Evolutionary conservation across 2,113 vertebrate genomes (phyloP).

Genomic region (Tonatia bakeri): DNA sequence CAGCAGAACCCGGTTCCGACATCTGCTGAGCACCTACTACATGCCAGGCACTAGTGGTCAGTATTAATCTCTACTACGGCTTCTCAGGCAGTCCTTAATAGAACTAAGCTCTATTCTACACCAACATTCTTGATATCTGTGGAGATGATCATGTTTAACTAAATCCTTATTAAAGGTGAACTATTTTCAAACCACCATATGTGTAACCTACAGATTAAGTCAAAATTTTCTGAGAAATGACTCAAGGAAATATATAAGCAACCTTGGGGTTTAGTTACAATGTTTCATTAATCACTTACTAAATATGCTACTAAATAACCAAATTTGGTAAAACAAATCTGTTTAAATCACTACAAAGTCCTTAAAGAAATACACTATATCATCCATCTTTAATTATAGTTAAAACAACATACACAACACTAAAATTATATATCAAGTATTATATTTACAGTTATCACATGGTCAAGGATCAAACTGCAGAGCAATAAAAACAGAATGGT

Average conservation of each 20-base stretch:
- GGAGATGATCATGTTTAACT: background rate
- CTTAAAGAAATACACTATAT: background rate
- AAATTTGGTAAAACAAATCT: conserved; percentile 7
- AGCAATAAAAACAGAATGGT: background rate
- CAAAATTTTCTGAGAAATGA: background rate
- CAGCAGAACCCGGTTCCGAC: background rate
- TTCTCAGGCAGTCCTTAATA: background rate
- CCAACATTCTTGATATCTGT: background rate
- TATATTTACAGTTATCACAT: background rate
- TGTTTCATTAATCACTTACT: background rate
- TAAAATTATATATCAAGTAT: background rate
- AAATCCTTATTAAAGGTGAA: background rate
- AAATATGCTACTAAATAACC: background rate
- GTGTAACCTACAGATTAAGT: background rate
- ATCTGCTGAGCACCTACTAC: background rate
- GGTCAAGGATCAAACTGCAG: background rate
- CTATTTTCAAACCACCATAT: background rate
- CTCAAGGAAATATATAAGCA: background rate
- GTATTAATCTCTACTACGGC: background rate
- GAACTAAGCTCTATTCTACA: background rate
- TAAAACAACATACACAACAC: background rate
- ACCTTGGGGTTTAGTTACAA: conserved; percentile 3
- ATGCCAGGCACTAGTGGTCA: background rate
- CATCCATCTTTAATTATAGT: background rate
- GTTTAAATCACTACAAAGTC: background rate